Evolutionary conservation across 2,113 vertebrate genomes (phyloP).

Genomic region (Protobothrops flavoviridis): DNA sequence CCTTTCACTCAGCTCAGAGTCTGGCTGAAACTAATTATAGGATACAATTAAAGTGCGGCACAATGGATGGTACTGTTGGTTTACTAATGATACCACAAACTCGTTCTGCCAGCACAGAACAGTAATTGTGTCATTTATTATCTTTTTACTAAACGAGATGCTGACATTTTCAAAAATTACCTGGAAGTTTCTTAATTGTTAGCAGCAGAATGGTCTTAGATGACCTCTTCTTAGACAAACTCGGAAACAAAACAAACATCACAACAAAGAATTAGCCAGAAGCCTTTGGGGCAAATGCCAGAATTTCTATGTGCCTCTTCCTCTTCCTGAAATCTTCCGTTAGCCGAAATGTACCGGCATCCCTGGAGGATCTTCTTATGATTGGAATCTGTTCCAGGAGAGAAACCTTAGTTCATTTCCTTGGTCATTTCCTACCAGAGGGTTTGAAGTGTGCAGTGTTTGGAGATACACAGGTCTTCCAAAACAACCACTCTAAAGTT

Average conservation of each 20-base stretch:
- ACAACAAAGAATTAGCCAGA: conserved; percentile 2
- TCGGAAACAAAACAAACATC: conserved; percentile 71
- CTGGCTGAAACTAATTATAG: conserved; percentile 98
- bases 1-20: conserved; percentile 85
- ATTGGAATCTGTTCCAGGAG: background rate
- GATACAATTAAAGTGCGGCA: conserved; percentile 98
- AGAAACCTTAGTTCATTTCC: background rate
- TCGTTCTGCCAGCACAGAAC: conserved; percentile 89
- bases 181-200: conserved; percentile 86
- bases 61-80: conserved; percentile 81
- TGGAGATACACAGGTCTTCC: background rate
- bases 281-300: background rate
- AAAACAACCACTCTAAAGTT: background rate
- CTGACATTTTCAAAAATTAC: conserved; percentile 95
- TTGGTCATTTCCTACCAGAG: background rate
- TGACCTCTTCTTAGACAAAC: conserved; percentile 73
- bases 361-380: background rate
- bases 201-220: conserved; percentile 75
- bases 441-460: background rate
- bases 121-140: conserved; percentile 99
- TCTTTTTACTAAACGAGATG: conserved; percentile 96
- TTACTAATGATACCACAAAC: conserved; percentile 89
- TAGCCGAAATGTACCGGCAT: too few species aligned
- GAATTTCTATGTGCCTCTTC: too few species aligned
- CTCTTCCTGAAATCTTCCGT: background rate